Base-by-base conservation (phyloP, 2,888 invertebrate genomes). In the Pyrocoelia pectoralis region DNA sequence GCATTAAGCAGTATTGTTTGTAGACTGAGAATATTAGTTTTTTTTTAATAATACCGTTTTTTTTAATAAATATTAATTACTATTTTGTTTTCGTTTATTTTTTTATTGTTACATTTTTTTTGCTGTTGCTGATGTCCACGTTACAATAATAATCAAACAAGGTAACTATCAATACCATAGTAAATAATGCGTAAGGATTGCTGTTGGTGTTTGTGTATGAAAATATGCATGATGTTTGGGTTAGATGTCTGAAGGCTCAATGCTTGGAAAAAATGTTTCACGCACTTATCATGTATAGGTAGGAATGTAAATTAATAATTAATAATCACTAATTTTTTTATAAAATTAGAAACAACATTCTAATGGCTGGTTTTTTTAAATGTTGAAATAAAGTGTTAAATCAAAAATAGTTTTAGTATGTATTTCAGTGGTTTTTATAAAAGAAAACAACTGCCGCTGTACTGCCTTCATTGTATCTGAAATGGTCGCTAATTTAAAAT, bases 391-490 rank as follows among this genome's bases (percentile, higher is more conserved):
- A 18, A 17, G 8, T 19, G 19, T 24, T 50, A n/a, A 50, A 13
- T n/a, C 9, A 2, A 24, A 18, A 50, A 49, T 40, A 57, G 51
- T 51, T 41, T 13, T 14, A 12, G 17, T 51, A 43, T 53, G 49
- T 52, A 57, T 46, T 62, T 53, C 56, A 50, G 56, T 65, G 48
- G 52, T 51, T 53, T 28, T 53, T 46, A 29, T 53, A 50, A 29
- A 38, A 52, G 15, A 54, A 67, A 68, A 70, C 63, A 72, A 74
- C 70, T 68, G 72, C 74, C 74, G 73, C 74, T 74, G 72, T 72
- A 73, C 72, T 73, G 73, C 73, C 74, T 74, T 74, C 69, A 68
- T 66, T 73, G 68, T 74, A 70, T 67, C 66, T 68, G 56, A 65
- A 66, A 69, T 67, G 71, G 65, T 67, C 68, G 72, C 65, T 62